Conservation (phyloP, 2,888 invertebrate species). For the Cerceris rybyensis region DNA sequence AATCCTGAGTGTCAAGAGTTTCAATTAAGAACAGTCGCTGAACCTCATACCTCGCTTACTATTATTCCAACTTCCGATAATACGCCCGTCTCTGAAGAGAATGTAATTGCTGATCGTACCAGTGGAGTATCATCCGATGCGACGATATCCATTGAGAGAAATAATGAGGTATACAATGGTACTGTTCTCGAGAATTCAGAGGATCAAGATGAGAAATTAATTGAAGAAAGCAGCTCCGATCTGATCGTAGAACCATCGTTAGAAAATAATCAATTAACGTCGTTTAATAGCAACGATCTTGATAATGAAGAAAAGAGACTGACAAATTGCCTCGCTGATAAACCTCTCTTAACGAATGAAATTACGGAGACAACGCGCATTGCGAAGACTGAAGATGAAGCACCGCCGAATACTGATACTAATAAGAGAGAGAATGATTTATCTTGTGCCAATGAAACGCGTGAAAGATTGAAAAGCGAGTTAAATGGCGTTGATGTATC, state of each 20-base stretch:
- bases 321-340: slow-evolving; percentile 35
- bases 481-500: slow-evolving; percentile 22
- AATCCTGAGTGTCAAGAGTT: slow-evolving; percentile 80
- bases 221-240: slow-evolving; percentile 12
- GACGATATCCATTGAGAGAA: slow-evolving; percentile 12
- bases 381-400: slow-evolving; percentile 22
- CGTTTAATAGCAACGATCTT: slow-evolving; percentile 4
- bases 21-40: slow-evolving; percentile 56
- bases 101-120: slow-evolving; percentile 12
- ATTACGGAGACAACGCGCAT: background rate
- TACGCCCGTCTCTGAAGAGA: slow-evolving; percentile 30
- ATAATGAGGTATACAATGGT: slow-evolving; percentile 37
- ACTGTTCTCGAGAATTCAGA: slow-evolving; percentile 22
- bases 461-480: slow-evolving; percentile 38
- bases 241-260: slow-evolving; percentile 12
- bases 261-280: slow-evolving; percentile 17
- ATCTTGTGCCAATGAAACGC: slow-evolving; percentile 35
- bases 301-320: slow-evolving; percentile 64
- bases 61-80: slow-evolving; percentile 27
- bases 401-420: slow-evolving; percentile 21
- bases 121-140: slow-evolving; percentile 14
- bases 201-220: slow-evolving; percentile 7
- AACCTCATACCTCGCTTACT: slow-evolving; percentile 22
- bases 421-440: slow-evolving; percentile 24
- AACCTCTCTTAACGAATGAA: slow-evolving; percentile 40